Conservation (phyloP, 2,113 vertebrate species). For the Pandion haliaetus region DNA sequence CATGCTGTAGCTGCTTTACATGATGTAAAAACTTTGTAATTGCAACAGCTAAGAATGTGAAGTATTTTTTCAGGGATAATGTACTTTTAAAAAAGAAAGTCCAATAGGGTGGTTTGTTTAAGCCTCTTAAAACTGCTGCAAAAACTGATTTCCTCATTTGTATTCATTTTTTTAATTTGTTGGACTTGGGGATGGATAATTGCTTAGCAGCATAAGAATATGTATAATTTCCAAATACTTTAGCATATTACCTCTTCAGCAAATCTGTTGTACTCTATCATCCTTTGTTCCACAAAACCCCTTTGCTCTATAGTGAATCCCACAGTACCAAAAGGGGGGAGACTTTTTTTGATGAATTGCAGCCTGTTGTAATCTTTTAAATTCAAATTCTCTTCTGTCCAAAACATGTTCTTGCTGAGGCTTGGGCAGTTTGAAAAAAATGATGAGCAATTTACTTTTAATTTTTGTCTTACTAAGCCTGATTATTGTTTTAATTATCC, state of each 20-base stretch:
- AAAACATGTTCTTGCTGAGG: background rate
- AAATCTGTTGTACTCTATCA: background rate
- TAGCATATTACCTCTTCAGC: background rate
- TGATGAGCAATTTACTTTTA: constrained; percentile 5
- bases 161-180: background rate
- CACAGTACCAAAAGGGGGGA: background rate
- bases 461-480: constrained; percentile 24
- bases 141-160: background rate
- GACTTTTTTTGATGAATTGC: background rate
- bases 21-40: background rate
- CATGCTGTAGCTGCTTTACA: background rate
- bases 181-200: background rate
- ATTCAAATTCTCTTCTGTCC: background rate
- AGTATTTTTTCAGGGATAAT: background rate
- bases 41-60: background rate
- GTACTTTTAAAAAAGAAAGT: background rate
- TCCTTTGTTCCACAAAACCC: background rate
- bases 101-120: background rate
- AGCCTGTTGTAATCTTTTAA: background rate
- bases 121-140: background rate
- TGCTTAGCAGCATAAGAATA: background rate
- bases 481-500: constrained; percentile 46
- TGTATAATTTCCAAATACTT: background rate
- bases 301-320: background rate
- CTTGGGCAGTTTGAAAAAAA: background rate